These are phyloP conservation scores for Cerceris ruficornis DNA, from an alignment of 2,888 invertebrate genomes.

Conservation along the genomic window DNA sequence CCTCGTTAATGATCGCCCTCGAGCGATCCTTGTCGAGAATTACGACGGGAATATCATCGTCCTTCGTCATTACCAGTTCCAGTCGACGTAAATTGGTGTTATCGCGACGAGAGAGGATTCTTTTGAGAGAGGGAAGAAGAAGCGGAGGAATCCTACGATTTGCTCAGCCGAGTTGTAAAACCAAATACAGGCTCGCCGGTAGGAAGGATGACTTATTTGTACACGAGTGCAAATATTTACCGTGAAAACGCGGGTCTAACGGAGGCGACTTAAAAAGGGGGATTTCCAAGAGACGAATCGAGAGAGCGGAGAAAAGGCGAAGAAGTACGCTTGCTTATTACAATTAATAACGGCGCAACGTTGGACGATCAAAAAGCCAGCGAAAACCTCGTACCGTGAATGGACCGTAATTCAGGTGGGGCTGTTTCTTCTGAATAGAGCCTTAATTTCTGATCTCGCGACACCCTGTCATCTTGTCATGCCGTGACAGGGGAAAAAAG, in stretches of 20 bases:
- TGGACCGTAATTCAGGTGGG: conserved; percentile 78
- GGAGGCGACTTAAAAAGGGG: neutral
- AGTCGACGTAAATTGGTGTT: neutral
- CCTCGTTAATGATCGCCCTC: too few relatives aligned
- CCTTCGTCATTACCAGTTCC: too few relatives aligned
- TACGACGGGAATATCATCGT: neutral
- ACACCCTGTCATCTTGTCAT: conserved; percentile 58
- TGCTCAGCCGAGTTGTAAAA: conserved; percentile 40
- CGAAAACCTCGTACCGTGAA: conserved; percentile 71
- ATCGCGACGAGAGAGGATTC: neutral
- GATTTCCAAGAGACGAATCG: conserved; percentile 7
- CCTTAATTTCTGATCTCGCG: conserved; percentile 70
- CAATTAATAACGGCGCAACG: conserved; percentile 72
- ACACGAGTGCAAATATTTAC: conserved; percentile 69
- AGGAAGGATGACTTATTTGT: conserved; percentile 72
- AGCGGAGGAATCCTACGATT: conserved; percentile 1
- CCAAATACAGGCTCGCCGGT: conserved; percentile 35
- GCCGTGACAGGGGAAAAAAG: conserved; percentile 16
- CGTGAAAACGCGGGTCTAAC: conserved; percentile 7
- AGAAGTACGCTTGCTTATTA: conserved; percentile 60
- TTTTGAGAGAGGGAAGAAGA: neutral
- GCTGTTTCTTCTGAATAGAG: conserved; percentile 75
- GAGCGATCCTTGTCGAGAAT: neutral
- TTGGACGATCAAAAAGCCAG: conserved; percentile 57
- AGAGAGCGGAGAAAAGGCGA: conserved; percentile 14